Percentiles rank a stretch among this genome's conserved stretches.
phyloP scores from a whole-genome alignment of 2,888 invertebrate species.

The Drosophila infuscata region DNA sequence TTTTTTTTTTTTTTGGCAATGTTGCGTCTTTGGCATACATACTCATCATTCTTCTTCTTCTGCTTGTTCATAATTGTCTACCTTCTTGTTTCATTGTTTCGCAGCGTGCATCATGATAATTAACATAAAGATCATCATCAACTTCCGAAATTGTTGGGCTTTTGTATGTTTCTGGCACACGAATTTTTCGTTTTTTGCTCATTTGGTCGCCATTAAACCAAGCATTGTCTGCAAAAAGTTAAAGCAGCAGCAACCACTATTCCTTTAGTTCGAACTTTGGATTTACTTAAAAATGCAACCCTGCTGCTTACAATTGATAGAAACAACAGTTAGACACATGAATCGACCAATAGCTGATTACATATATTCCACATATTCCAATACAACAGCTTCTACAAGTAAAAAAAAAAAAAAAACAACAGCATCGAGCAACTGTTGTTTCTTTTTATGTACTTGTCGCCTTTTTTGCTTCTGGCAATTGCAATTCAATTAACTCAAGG shows the following conservation, averaged over 20 bases:
- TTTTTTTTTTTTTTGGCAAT: constrained; percentile 52
- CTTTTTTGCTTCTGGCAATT: constrained; percentile 32
- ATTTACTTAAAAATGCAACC: constrained; percentile 27
- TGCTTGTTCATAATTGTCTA: constrained; percentile 4
- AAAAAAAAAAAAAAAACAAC: constrained; percentile 9
- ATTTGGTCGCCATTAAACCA: constrained; percentile 33
- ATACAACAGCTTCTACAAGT: constrained; percentile 16
- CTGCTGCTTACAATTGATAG: constrained; percentile 26
- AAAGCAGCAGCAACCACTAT: constrained; percentile 6
- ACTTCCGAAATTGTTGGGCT: constrained; percentile 35
- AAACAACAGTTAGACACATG: neutral
- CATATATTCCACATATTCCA: constrained; percentile 1
- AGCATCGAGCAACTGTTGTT: constrained; percentile 11
- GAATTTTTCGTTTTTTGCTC: constrained; percentile 26
- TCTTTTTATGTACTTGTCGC: constrained; percentile 29
- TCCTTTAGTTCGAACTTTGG: constrained; percentile 14
- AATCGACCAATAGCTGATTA: constrained; percentile 18
- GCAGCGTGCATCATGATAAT: constrained; percentile 36
- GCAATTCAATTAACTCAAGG: constrained; percentile 64
- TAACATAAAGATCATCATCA: constrained; percentile 36
- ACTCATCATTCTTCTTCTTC: constrained; percentile 28
- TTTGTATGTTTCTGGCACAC: constrained; percentile 53
- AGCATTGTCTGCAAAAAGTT: constrained; percentile 26
- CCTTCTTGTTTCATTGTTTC: constrained; percentile 39
- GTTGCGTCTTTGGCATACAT: constrained; percentile 39